Base-by-base conservation (phyloP, 2,797 vertebrate genomes). In the Phataginus tetradactyla region DNA sequence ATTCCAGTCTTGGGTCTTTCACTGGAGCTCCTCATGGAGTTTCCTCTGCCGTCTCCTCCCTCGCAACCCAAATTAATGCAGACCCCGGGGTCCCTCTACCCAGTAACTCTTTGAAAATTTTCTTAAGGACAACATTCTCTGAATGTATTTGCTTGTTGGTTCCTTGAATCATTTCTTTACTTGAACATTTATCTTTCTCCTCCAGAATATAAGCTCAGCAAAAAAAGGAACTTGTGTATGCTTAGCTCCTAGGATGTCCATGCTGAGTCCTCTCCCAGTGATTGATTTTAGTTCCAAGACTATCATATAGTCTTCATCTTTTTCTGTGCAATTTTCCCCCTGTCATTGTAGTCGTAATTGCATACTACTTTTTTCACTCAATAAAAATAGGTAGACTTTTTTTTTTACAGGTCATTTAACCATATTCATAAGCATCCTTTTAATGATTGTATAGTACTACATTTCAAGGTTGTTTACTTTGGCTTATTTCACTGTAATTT, bases 381-480 rank as follows among this genome's bases (percentile, higher is more conserved):
- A n/a, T n/a, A 45, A 75, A 64, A 61, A 25, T 34, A 72, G 51
- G 45, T 39, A 61, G 59, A 7, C n/a, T 18, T 45, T 53, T 81
- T 91, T 95, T 84, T 80, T 61, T 39, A 68, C 27, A 13, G n/a
- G 10, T 57, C 79, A 64, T 83, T 91, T 66, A 86, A 83, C 39
- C 25, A 39, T 61, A 53, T 63, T 87, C 59, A 29, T 69, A 90
- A 92, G 49, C 45, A 32, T 55, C 25, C 7, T 95, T 88, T 45
- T 29, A 53, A 59, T n/a, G 21, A 80, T 86, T 69, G 25, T 45
- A 27, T 69, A 64, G 75, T 20, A 18, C 49, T 51, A 4, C 29
- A 55, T 57, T 83, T 39, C 39, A 4, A 34, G 34, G 64, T 21
- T 78, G 42, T 51, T 92, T 81, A 34, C 53, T 69, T 87, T 34